Conservation (phyloP, 2,888 invertebrate species). For the Amblyjoppa proteus region DNA sequence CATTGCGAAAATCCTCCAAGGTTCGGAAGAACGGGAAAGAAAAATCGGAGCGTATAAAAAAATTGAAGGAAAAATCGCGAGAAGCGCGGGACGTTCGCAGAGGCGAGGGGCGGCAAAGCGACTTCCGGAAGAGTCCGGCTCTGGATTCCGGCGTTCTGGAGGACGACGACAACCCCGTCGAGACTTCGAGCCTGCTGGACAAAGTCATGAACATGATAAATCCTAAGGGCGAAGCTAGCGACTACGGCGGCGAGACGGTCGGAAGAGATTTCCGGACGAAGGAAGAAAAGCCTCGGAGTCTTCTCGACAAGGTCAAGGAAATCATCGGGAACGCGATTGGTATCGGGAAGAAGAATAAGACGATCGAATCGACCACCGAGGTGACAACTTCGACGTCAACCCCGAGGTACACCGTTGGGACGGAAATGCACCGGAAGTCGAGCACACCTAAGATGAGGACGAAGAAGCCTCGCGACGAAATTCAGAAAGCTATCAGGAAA, state of each 20-base stretch:
- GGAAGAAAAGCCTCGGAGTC: constrained; percentile 63
- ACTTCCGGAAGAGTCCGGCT: constrained; percentile 52
- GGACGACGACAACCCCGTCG: constrained; percentile 53
- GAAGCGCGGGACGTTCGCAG: constrained; percentile 16
- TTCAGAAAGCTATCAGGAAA: not conserved
- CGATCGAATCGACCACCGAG: not conserved
- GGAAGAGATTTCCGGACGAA: not conserved
- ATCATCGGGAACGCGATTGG: constrained; percentile 70
- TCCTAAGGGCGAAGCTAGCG: constrained; percentile 23
- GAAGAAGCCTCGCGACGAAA: not conserved
- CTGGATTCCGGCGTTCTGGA: constrained; percentile 59
- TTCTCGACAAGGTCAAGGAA: constrained; percentile 69
- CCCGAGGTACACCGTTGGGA: not conserved
- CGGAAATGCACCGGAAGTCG: not conserved
- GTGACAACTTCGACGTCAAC: not conserved
- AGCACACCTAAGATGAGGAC: no score
- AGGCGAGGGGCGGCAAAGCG: constrained; percentile 16
- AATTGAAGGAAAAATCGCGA: constrained; percentile 9
- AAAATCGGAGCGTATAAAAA: constrained; percentile 10
- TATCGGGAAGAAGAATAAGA: constrained; percentile 40
- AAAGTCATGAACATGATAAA: constrained; percentile 67
- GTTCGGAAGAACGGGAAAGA: not conserved
- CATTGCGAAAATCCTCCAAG: constrained; percentile 23
- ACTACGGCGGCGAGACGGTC: not conserved
- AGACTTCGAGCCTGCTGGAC: constrained; percentile 60